A percentile compares a stretch with the other conserved stretches of the same genome.
phyloP scores from a whole-genome alignment of 2,888 invertebrate species.

The Rhabditophanes sp. region DNA sequence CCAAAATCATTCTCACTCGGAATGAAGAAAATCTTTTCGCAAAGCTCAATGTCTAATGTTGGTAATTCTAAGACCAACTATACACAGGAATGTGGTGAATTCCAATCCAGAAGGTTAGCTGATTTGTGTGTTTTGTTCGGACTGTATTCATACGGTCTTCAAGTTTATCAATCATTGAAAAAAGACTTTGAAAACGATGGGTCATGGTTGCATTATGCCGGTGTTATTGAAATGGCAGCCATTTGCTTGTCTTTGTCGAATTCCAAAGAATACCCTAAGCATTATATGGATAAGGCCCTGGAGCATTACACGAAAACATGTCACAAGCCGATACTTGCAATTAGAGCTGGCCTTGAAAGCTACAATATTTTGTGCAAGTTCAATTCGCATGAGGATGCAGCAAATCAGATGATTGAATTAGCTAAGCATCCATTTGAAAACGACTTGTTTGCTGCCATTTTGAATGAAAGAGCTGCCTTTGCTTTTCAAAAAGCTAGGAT shows the following conservation, averaged over 20 bases:
- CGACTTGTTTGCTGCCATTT: constrained; percentile 77
- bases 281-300: constrained; percentile 85
- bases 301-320: constrained; percentile 74
- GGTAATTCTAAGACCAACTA: constrained; percentile 27
- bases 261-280: constrained; percentile 50
- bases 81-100: constrained; percentile 56
- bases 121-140: constrained; percentile 84
- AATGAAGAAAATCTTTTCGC: not conserved
- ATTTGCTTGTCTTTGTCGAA: constrained; percentile 45
- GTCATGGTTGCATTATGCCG: constrained; percentile 80
- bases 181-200: constrained; percentile 88
- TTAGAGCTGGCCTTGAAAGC: too few relatives aligned
- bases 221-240: constrained; percentile 55
- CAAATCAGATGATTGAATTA: constrained; percentile 19
- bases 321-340: constrained; percentile 13
- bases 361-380: constrained; percentile 62
- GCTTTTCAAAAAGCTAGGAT: constrained; percentile 61
- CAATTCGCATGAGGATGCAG: constrained; percentile 72
- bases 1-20: not conserved
- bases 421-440: too few relatives aligned
- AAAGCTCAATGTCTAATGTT: not conserved
- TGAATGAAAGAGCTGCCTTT: constrained; percentile 83
- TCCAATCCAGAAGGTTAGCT: constrained; percentile 76
- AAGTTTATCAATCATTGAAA: constrained; percentile 83
- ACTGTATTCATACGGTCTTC: constrained; percentile 45